These are phyloP conservation scores for Chaunax sp. DNA, from an alignment of 2,797 vertebrate species.

Conservation along the genomic window DNA sequence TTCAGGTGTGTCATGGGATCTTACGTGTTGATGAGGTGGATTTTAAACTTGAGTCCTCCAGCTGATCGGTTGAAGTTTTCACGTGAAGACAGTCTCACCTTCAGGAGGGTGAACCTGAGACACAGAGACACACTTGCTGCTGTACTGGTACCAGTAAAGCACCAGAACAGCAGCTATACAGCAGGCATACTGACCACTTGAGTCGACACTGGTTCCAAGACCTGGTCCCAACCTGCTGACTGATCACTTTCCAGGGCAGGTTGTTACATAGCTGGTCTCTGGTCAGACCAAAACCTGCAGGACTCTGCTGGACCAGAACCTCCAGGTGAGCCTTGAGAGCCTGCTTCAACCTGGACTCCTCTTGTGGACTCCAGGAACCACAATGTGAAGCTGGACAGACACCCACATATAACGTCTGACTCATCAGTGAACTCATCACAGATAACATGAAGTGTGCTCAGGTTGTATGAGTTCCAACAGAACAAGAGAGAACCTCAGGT, in stretches of 20 bases:
- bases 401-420: neutral
- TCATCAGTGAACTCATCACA: neutral
- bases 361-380: constrained; percentile 64
- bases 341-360: constrained; percentile 57
- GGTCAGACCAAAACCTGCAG: constrained; percentile 29
- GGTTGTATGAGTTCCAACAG: neutral
- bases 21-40: constrained; percentile 78
- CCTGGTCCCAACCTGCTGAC: constrained; percentile 63
- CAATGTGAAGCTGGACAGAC: constrained; percentile 32
- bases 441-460: neutral
- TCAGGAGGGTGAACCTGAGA: constrained; percentile 71
- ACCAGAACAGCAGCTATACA: neutral
- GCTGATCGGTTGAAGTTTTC: neutral
- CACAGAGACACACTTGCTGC: constrained; percentile 1
- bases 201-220: constrained; percentile 78
- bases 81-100: constrained; percentile 32
- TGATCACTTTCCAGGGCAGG: constrained; percentile 76
- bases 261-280: constrained; percentile 66
- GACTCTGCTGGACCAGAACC: constrained; percentile 14
- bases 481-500: neutral
- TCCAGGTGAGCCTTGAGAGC: constrained; percentile 62
- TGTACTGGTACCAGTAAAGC: neutral
- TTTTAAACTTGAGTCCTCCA: constrained; percentile 51
- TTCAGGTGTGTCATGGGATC: neutral
- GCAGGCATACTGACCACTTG: constrained; percentile 75